Evolutionary conservation across 2,797 vertebrate genomes (phyloP).

Genomic region (Malacoraja senta): DNA sequence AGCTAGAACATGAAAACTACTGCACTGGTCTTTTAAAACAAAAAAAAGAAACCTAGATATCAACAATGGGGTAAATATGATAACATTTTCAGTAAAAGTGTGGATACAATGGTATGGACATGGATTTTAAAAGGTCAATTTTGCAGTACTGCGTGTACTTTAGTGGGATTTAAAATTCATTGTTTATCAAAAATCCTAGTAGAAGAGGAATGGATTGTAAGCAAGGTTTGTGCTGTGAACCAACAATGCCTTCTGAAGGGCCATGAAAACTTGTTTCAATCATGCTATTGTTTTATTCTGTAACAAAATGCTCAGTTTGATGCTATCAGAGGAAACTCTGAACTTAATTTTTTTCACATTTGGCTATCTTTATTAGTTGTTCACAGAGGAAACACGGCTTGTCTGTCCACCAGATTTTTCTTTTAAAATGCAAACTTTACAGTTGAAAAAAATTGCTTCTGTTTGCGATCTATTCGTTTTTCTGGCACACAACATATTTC

Average conservation of each 20-base stretch:
- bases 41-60: not conserved
- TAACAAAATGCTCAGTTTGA: not conserved
- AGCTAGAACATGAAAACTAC: not conserved
- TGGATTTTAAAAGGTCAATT: not conserved
- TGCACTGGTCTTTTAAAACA: not conserved
- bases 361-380: too few relatives aligned
- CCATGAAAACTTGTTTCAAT: not conserved
- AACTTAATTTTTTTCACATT: too few relatives aligned
- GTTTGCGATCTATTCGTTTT: not conserved
- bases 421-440: not conserved
- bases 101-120: not conserved
- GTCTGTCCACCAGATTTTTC: not conserved
- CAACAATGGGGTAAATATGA: not conserved
- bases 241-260: not conserved
- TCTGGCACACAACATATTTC: not conserved
- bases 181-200: not conserved
- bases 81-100: too few relatives aligned
- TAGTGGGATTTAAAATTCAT: too few relatives aligned
- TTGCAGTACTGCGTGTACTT: not conserved
- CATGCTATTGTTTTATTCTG: not conserved
- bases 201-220: not conserved
- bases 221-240: not conserved
- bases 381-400: not conserved
- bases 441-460: not conserved
- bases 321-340: not conserved